Evolutionary conservation across 2,888 invertebrate genomes (phyloP).

Genomic region (Deilephila elpenor): DNA sequence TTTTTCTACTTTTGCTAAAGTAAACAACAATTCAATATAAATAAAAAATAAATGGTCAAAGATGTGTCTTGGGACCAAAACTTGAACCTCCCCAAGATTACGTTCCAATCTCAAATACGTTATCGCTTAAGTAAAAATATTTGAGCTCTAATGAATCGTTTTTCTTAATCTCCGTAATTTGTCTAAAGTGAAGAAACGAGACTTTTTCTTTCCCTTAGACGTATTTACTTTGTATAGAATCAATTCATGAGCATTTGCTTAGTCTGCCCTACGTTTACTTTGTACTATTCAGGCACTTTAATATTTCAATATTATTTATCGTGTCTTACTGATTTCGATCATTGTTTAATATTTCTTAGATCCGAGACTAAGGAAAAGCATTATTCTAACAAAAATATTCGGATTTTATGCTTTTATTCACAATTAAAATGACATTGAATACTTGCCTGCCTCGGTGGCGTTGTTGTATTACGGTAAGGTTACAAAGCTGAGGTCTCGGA

Average conservation of each 20-base stretch:
- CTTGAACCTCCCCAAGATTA: not conserved
- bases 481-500: too few species aligned
- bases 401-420: not conserved
- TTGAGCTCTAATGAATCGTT: not conserved
- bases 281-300: not conserved
- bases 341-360: not conserved
- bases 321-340: not conserved
- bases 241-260: slow-evolving; percentile 1
- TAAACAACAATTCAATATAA: too few species aligned
- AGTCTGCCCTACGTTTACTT: not conserved
- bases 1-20: too few species aligned
- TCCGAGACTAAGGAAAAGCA: not conserved
- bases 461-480: too few species aligned
- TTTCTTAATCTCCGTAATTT: not conserved
- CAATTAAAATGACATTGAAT: too few species aligned
- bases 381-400: not conserved
- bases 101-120: too few species aligned
- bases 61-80: not conserved
- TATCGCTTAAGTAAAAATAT: too few species aligned
- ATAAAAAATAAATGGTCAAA: too few species aligned
- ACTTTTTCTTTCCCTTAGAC: not conserved
- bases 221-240: not conserved
- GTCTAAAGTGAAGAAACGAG: not conserved
- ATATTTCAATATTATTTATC: not conserved
- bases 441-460: too few species aligned